A percentile compares a stretch with the other conserved stretches of the same genome.
phyloP scores from a whole-genome alignment of 2,113 vertebrate species.

The Mesembrinibis cayennensis region DNA sequence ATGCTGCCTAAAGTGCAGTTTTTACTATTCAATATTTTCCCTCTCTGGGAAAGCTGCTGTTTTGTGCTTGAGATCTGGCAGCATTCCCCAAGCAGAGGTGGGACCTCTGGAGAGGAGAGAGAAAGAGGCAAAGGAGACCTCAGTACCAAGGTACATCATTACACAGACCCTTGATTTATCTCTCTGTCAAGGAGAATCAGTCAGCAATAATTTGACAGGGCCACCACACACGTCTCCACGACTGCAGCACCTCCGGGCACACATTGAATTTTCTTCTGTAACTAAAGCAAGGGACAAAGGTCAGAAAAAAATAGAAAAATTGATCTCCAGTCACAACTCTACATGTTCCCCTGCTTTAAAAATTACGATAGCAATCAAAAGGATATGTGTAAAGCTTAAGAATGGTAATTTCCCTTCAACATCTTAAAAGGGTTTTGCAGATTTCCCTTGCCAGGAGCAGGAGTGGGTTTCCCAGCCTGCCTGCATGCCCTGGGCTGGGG shows the following conservation, averaged over 20 bases:
- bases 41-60: not conserved
- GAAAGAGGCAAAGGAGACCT: not conserved
- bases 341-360: not conserved
- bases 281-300: not conserved
- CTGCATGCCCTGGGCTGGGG: too few relatives aligned
- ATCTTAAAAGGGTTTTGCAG: not conserved
- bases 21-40: accelerated
- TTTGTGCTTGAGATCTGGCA: not conserved
- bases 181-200: not conserved
- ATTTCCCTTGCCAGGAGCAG: not conserved
- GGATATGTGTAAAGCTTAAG: not conserved
- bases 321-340: not conserved
- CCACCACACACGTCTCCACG: not conserved
- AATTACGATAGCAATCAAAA: not conserved
- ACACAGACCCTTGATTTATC: not conserved
- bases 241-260: not conserved
- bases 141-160: not conserved
- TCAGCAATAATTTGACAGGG: not conserved
- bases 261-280: not conserved
- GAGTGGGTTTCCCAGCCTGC: too few relatives aligned
- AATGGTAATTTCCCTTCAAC: not conserved
- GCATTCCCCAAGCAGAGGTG: not conserved
- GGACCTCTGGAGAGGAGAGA: not conserved
- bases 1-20: not conserved
- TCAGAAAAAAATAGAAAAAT: not conserved